Percentiles rank a stretch among this genome's conserved stretches.
These are phyloP conservation scores for Bruchidius siliquastri DNA, from an alignment of 2,888 invertebrate species.

Conservation along the genomic window DNA sequence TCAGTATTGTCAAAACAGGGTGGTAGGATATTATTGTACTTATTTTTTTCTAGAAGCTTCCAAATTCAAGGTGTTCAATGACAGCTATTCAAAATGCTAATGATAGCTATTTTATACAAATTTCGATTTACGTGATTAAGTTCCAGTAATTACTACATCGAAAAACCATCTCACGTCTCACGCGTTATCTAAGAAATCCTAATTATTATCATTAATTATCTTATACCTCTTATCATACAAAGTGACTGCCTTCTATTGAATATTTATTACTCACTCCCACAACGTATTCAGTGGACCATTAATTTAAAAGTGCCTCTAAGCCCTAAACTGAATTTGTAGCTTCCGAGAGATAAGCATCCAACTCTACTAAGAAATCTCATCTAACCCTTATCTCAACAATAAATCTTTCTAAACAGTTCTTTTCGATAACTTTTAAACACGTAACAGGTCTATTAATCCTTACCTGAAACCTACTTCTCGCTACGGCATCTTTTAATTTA, in stretches of 20 bases:
- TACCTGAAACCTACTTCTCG: not conserved
- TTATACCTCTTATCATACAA: not conserved
- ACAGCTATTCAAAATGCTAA: no score
- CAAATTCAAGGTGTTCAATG: no score
- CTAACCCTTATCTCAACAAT: not conserved
- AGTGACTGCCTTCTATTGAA: not conserved
- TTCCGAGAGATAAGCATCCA: not conserved
- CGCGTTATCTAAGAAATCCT: not conserved
- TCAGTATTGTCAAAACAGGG: no score
- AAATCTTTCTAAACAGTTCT: not conserved
- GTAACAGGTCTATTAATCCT: not conserved
- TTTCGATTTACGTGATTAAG: not conserved
- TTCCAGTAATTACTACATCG: not conserved
- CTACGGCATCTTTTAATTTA: not conserved
- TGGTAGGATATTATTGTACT: no score
- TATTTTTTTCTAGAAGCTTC: no score
- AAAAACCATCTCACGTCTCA: not conserved
- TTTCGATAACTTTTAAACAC: not conserved
- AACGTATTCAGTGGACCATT: not conserved
- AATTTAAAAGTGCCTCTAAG: not conserved
- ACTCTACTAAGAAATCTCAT: not conserved
- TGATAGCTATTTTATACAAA: not conserved
- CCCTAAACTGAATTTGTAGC: not conserved
- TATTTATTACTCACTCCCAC: not conserved
- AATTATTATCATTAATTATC: not conserved